Evolutionary conservation across 1,140 invertebrate genomes (phyloP).

Genomic region (Lepidurus apus): DNA sequence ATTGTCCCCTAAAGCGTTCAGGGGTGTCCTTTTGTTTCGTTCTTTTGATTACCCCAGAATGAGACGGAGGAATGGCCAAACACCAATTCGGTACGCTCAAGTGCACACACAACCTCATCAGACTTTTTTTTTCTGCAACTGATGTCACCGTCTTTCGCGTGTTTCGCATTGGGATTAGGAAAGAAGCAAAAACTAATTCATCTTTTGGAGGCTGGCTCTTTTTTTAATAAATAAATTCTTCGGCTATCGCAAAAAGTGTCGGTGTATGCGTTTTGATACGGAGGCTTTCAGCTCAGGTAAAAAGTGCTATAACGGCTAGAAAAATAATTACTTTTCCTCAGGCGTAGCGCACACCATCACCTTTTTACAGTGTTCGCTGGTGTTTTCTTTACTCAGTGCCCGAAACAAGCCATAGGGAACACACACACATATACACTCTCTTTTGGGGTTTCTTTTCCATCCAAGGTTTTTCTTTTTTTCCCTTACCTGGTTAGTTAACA

Average conservation of each 20-base stretch:
- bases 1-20: neutral
- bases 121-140: neutral
- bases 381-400: neutral
- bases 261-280: neutral
- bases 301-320: neutral
- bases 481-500: neutral
- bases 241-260: neutral
- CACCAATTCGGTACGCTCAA: neutral
- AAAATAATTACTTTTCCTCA: constrained; percentile 6
- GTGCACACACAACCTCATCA: neutral
- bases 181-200: too few relatives aligned
- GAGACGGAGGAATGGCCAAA: neutral
- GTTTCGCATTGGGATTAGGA: too few relatives aligned
- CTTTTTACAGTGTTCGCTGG: neutral
- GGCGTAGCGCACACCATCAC: constrained; percentile 12
- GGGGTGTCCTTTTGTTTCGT: neutral
- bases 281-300: neutral
- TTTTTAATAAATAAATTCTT: too few relatives aligned
- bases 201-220: too few relatives aligned
- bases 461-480: neutral
- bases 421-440: neutral
- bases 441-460: neutral
- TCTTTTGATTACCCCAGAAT: neutral
- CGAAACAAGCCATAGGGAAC: neutral
- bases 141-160: neutral